Base-by-base conservation (phyloP, 2,113 vertebrate genomes). In the Aegotheles bennettii region DNA sequence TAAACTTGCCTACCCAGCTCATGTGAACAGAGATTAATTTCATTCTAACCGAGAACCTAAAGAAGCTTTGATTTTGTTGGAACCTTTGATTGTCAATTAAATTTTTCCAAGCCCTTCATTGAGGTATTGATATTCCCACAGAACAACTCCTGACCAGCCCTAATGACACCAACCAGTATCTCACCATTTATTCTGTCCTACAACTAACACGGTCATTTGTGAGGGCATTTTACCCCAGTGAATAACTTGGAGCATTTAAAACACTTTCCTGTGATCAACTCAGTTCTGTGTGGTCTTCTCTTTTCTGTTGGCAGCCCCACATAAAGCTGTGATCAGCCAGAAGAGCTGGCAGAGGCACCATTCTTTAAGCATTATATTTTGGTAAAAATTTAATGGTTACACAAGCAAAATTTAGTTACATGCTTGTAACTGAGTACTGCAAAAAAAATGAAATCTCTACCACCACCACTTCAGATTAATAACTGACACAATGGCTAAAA, bases 31-130 rank as follows among this genome's bases (percentile, higher is more conserved):
- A 61, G 59, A 73, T 75, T 7, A 25, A 93, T 84, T 84, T 82
- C 35, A 45, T 70, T 74, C 54, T 29, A n/a, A 48, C 77, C 50
- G 45, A 45, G 90, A 93, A 93, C 35, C 74, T 82, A 78, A 69
- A 74, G 78, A 74, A 87, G 68, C 82, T 68, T 90, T 87, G 73
- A 78, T 84, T 93, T 65, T 87, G 82, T 60, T 78, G 61, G 70
- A 95, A 42, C 25, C 42, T 84, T 75, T 61, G 43, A 83, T 35
- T 60, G 54, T 23, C 71, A 51, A 59, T 65, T 88, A n/a, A 4
- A 11, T 86, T 91, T 36, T 67, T 48, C 42, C 53, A 43, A 84
- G 63, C 31, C 13, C 73, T 93, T 76, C 38, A 5, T 38, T 16
- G 25, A 71, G 47, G 3, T 42, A 3, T 0, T 0, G 0, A 3